Evolutionary conservation across 2,797 vertebrate species (phyloP).

Genomic region (Steatocranus sp.): DNA sequence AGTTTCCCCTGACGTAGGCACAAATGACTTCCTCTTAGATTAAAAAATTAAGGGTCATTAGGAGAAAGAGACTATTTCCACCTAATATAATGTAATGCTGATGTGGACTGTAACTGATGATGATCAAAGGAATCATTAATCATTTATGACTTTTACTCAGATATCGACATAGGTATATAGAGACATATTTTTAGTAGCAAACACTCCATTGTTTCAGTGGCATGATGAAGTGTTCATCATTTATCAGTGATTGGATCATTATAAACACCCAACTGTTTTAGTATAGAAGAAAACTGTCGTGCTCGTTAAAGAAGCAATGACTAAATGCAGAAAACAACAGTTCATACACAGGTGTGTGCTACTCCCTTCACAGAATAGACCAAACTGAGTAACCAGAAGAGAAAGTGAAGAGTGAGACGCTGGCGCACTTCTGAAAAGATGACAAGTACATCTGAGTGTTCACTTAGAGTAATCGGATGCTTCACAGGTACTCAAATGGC

Average conservation of each 20-base stretch:
- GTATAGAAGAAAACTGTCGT: background rate
- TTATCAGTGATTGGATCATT: background rate
- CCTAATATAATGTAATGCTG: background rate
- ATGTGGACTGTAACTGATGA: background rate
- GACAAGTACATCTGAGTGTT: background rate
- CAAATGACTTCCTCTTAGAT: background rate
- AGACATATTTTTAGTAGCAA: background rate
- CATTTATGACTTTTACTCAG: background rate
- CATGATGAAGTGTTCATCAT: background rate
- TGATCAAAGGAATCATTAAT: background rate
- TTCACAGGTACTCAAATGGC: background rate
- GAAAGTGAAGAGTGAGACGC: background rate
- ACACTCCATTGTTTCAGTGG: background rate
- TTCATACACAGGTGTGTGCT: background rate
- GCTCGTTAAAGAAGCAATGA: background rate
- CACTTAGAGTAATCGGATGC: background rate
- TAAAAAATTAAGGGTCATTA: background rate
- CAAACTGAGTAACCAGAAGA: background rate
- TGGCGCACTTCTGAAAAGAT: background rate
- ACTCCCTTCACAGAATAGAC: background rate
- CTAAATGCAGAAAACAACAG: background rate
- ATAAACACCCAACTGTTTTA: background rate
- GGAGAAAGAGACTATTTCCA: background rate
- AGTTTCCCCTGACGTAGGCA: rapidly evolving
- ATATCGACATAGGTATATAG: background rate